phyloP scores from a whole-genome alignment of 2,113 vertebrate species.

The Butorides virescens region DNA sequence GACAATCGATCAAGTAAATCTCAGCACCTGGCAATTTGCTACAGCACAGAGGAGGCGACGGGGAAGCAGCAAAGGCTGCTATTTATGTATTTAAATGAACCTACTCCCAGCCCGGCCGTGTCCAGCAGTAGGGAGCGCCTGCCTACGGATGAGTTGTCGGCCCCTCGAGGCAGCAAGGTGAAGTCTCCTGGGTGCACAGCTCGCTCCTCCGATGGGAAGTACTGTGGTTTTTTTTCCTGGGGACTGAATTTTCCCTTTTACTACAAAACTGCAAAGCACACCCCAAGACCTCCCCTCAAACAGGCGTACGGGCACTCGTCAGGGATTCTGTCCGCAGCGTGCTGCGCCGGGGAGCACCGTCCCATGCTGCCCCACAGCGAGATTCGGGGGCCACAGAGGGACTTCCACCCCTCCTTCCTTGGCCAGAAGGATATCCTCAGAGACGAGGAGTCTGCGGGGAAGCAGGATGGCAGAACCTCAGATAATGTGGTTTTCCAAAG shows the following conservation, averaged over 20 bases:
- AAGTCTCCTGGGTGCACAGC: neutral
- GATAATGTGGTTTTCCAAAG: neutral
- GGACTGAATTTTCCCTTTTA: neutral
- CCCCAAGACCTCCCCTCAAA: neutral
- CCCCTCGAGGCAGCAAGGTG: neutral
- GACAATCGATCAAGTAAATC: neutral
- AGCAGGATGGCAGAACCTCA: neutral
- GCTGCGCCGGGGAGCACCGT: neutral
- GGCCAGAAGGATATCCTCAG: neutral
- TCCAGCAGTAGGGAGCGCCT: neutral
- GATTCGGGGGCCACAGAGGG: neutral
- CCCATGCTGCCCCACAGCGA: accelerated
- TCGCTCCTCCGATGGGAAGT: accelerated
- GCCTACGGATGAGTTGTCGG: neutral
- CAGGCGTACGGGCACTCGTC: accelerated
- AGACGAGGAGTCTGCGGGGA: neutral
- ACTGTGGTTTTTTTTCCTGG: neutral
- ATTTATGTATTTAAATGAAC: neutral
- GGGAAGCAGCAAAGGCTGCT: neutral
- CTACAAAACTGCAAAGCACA: neutral
- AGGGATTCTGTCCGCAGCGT: neutral
- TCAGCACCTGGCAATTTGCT: neutral
- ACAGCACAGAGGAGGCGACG: accelerated
- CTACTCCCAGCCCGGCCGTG: neutral
- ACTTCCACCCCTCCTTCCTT: neutral